Evolutionary conservation across 1,140 invertebrate genomes (phyloP).

Genomic region (Trialeurodes vaporariorum): DNA sequence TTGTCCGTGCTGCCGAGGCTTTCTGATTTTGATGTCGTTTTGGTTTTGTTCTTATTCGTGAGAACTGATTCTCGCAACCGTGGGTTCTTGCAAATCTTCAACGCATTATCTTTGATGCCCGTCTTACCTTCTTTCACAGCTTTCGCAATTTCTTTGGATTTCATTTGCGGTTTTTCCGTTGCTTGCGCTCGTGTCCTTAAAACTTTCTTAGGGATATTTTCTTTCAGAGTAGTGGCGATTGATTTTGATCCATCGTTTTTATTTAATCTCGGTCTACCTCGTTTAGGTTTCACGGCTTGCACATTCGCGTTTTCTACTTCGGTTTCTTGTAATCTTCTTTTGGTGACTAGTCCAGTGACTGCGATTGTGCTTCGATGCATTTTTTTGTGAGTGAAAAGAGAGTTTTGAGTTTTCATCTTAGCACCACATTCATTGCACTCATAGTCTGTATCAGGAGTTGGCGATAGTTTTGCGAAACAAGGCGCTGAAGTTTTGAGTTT

Average conservation of each 20-base stretch:
- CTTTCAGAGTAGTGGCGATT: not conserved
- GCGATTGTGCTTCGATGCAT: not conserved
- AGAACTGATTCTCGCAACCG: not conserved
- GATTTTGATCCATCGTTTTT: not conserved
- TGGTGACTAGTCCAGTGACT: not conserved
- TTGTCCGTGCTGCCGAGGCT: not conserved
- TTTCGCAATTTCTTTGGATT: not conserved
- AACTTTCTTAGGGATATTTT: not conserved
- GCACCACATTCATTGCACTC: not conserved
- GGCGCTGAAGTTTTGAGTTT: too few species aligned
- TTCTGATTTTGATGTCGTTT: not conserved
- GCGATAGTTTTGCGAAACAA: too few species aligned
- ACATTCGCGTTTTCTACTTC: not conserved
- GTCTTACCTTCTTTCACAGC: not conserved
- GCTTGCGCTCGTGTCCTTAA: not conserved
- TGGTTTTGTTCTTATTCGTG: not conserved
- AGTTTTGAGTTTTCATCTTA: not conserved
- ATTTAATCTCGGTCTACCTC: not conserved
- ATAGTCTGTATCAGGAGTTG: too few species aligned
- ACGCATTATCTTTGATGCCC: not conserved
- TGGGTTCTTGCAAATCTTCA: not conserved
- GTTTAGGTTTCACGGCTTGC: not conserved
- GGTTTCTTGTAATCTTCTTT: not conserved
- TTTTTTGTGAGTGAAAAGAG: not conserved
- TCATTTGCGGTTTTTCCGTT: not conserved